Conservation (phyloP, 2,113 vertebrate species). For the Phodopus roborovskii region DNA sequence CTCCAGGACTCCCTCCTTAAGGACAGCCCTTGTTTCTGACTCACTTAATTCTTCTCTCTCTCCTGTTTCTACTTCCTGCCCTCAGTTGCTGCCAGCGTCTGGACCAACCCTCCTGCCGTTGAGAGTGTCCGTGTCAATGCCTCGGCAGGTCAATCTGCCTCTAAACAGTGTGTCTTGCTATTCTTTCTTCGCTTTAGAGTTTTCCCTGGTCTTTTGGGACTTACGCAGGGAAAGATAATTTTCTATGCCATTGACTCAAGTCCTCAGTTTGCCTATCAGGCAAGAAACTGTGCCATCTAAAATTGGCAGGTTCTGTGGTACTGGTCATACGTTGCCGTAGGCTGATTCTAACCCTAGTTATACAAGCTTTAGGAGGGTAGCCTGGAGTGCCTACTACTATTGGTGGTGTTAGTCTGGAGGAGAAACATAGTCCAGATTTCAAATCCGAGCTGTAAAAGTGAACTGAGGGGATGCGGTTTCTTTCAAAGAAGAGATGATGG, state of each 20-base stretch:
- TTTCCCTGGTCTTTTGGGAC: not conserved
- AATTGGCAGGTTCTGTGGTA: not conserved
- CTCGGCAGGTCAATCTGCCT: not conserved
- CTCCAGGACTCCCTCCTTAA: slow-evolving; percentile 9
- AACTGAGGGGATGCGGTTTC: not conserved
- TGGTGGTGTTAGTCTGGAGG: not conserved
- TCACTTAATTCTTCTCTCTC: not conserved
- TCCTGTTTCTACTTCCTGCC: not conserved
- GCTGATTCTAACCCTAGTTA: not conserved
- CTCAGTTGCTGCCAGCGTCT: not conserved
- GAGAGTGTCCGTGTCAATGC: not conserved
- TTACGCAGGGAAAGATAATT: not conserved
- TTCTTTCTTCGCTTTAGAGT: not conserved
- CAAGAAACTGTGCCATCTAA: not conserved
- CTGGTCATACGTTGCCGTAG: not conserved
- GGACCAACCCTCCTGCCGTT: not conserved
- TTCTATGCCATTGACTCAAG: not conserved
- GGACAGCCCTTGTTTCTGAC: not conserved
- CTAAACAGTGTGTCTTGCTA: not conserved
- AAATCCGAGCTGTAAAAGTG: not conserved
- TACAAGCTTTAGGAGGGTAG: not conserved
- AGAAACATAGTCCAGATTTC: slow-evolving; percentile 24
- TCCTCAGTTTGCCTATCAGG: not conserved
- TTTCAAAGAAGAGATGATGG: slow-evolving; percentile 8
- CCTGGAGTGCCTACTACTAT: not conserved